Conservation (phyloP, 2,797 vertebrate genomes). For the Crax fasciolata region DNA sequence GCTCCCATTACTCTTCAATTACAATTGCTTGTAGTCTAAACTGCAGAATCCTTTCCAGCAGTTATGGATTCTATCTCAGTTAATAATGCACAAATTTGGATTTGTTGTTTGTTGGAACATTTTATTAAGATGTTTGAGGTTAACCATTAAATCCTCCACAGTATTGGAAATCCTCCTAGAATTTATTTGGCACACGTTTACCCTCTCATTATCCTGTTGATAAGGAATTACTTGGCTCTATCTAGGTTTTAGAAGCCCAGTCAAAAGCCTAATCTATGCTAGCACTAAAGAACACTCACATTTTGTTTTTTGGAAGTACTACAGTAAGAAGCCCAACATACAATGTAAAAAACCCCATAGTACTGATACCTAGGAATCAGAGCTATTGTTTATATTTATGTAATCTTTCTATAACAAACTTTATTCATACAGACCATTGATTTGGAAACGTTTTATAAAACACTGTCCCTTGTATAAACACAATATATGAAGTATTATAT, state of each 20-base stretch:
- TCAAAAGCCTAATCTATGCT: neutral
- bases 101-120: neutral
- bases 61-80: neutral
- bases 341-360: neutral
- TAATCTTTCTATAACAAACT: neutral
- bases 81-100: neutral
- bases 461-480: rapidly evolving
- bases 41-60: neutral
- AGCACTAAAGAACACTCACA: neutral
- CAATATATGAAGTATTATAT: neutral
- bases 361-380: neutral
- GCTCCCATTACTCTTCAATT: neutral
- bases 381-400: neutral
- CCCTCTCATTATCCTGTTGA: neutral
- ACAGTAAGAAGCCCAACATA: neutral
- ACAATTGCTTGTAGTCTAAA: neutral
- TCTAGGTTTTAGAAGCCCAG: neutral
- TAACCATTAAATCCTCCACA: neutral
- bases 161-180: neutral
- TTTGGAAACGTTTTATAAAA: neutral
- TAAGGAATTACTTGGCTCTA: neutral
- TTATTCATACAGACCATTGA: rapidly evolving
- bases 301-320: neutral
- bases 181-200: neutral
- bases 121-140: neutral